Percentiles rank a stretch among this genome's conserved stretches.
phyloP scores from a whole-genome alignment of 92 coral and sea anemone species.

The Micromussa lordhowensis region DNA sequence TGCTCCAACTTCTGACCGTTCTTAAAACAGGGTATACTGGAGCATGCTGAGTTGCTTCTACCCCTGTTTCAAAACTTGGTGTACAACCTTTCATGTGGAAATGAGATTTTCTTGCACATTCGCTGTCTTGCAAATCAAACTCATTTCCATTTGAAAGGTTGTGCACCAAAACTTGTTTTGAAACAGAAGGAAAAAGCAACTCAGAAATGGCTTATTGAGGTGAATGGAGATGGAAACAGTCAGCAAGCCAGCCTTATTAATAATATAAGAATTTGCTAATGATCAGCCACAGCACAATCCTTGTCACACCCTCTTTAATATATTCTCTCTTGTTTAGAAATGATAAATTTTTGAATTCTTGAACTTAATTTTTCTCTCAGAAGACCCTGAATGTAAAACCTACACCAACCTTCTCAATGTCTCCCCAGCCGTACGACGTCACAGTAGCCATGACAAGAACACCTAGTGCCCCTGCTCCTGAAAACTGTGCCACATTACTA shows the following conservation, averaged over 20 bases:
- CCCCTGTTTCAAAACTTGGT: no score
- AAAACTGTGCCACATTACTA: conserved; percentile 81
- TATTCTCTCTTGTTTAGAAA: neutral
- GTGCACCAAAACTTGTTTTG: no score
- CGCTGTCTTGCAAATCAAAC: no score
- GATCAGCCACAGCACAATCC: neutral
- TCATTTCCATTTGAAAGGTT: no score
- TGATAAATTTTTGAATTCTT: neutral
- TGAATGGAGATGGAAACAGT: no score
- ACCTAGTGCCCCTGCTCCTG: conserved; percentile 98
- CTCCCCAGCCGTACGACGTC: conserved; percentile 92
- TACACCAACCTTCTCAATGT: conserved; percentile 74
- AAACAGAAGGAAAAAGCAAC: no score
- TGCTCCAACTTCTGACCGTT: neutral
- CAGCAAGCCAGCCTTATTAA: no score
- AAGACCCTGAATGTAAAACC: neutral
- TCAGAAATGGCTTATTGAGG: no score
- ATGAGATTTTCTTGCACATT: no score
- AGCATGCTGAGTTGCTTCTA: no score
- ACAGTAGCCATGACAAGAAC: conserved; percentile 89
- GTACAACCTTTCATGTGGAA: no score
- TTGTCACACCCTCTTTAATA: neutral
- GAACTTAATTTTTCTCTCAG: neutral
- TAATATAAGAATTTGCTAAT: no score
- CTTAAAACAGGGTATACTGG: neutral